Evolutionary conservation across 2,797 vertebrate species (phyloP).

Genomic region (Arrhamphus sclerolepis): DNA sequence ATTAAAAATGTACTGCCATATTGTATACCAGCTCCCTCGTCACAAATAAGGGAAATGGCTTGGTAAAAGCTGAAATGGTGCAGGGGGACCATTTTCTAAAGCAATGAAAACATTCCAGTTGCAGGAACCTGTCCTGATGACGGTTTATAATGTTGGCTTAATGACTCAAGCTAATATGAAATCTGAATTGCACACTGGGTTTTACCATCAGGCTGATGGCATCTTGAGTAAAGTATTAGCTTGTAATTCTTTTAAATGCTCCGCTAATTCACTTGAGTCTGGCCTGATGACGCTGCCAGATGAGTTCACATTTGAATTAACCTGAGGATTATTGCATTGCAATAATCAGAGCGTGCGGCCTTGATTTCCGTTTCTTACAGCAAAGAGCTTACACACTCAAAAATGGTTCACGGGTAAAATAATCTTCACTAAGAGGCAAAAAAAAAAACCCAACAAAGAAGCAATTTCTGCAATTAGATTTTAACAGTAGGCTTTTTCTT

Average conservation of each 20-base stretch:
- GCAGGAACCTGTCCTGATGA: slow-evolving; percentile 22
- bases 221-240: slow-evolving; percentile 34
- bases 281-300: slow-evolving; percentile 5
- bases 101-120: slow-evolving; percentile 31
- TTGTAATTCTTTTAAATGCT: slow-evolving; percentile 22
- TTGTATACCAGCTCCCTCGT: slow-evolving; percentile 25
- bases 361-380: slow-evolving; percentile 11
- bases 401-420: slow-evolving; percentile 17
- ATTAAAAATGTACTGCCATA: slow-evolving; percentile 8
- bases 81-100: slow-evolving; percentile 27
- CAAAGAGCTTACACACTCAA: not conserved
- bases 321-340: no score
- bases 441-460: no score
- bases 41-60: slow-evolving; percentile 48
- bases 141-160: slow-evolving; percentile 46
- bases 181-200: slow-evolving; percentile 11
- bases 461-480: slow-evolving; percentile 32
- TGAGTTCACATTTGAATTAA: no score
- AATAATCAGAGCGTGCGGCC: no score
- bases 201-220: slow-evolving; percentile 14
- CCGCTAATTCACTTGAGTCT: slow-evolving; percentile 21
- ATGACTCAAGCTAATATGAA: slow-evolving; percentile 36
- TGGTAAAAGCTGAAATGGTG: slow-evolving; percentile 48
- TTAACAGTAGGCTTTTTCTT: slow-evolving; percentile 16
- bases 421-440: slow-evolving; percentile 18